Evolutionary conservation across 1,140 invertebrate species (phyloP), one percentile per base, ranked within the genome.

Genomic region (Teleopsis dalmanni): DNA sequence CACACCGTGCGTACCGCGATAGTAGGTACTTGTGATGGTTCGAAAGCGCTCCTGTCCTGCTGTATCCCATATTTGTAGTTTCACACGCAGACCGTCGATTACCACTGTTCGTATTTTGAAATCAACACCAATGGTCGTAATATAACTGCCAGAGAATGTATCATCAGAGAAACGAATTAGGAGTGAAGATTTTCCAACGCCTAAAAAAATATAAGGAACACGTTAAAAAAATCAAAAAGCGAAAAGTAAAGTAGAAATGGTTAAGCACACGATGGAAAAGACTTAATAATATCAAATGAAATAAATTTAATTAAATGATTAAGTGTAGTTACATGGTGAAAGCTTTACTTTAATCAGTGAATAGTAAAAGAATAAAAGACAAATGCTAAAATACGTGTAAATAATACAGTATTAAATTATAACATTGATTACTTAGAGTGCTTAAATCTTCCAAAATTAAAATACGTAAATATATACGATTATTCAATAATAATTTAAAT

Each of bases 81-180:
- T 99, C 2, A 98, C 93, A 61, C 88, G 83, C 73, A 95, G 85
- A 40, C 94, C 95, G 65, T 94, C 87, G 56, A 99, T 83, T 59
- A 89, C 86, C 54, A 99, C 84, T 51, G 95, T 98, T 64, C 94
- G 81, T 63, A 99, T 98, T 81, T 99, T 99, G 73, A 99, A 99
- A 78, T 99, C 96, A 26, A 99, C 96, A 47, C 96, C 96, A 73
- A 99, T 99, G 22, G 96, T 99, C 31, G 95, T 99, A 66, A 99
- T 98, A 65, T 98, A 98, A 78, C 88, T 98, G 51, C 94, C 91
- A 62, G 91, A 91, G 72, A 98, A 99, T 51, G 91, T 95, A 74
- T 98, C 97, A 72, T 99, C 96, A 26, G 95, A 91, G 75, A 99
- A 98, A 52, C 95, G 77, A 47, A 99, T 75, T n/a, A 99, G 78